phyloP scores from a whole-genome alignment of 2,888 invertebrate genomes.

The Polia nebulosa region DNA sequence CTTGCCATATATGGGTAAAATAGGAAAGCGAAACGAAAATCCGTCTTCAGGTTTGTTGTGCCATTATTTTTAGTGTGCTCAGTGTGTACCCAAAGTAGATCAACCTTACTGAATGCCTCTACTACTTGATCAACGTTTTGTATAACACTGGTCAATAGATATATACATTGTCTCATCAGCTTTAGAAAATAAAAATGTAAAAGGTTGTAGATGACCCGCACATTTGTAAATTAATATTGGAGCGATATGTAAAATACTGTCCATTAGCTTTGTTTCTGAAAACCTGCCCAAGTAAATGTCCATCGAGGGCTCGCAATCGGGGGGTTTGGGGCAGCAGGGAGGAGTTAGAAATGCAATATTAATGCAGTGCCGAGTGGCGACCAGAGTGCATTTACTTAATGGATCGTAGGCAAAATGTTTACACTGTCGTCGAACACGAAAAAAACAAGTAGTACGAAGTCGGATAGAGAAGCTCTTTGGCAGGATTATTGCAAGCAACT shows the following conservation, averaged over 20 bases:
- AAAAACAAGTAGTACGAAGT: constrained; percentile 79
- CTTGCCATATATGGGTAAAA: constrained; percentile 5
- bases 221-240: constrained; percentile 50
- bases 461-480: constrained; percentile 83
- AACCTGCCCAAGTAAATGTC: constrained; percentile 68
- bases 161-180: too few relatives aligned
- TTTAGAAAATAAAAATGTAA: constrained; percentile 12
- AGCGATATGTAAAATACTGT: constrained; percentile 60
- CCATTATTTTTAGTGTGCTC: constrained; percentile 5
- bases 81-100: background rate
- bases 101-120: constrained; percentile 4
- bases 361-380: constrained; percentile 90
- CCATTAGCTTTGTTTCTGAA: constrained; percentile 74
- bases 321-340: constrained; percentile 70
- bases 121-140: too few relatives aligned
- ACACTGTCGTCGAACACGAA: constrained; percentile 83
- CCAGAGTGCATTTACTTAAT: constrained; percentile 90
- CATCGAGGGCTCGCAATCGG: constrained; percentile 72
- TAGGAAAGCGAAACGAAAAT: constrained; percentile 2
- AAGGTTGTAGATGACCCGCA: constrained; percentile 16
- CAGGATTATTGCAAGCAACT: constrained; percentile 83
- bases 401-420: constrained; percentile 89
- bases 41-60: background rate
- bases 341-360: constrained; percentile 92
- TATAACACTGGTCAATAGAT: too few relatives aligned